These are phyloP conservation scores for Chloroclystis v-ata DNA, from an alignment of 2,888 invertebrate species.

Conservation along the genomic window DNA sequence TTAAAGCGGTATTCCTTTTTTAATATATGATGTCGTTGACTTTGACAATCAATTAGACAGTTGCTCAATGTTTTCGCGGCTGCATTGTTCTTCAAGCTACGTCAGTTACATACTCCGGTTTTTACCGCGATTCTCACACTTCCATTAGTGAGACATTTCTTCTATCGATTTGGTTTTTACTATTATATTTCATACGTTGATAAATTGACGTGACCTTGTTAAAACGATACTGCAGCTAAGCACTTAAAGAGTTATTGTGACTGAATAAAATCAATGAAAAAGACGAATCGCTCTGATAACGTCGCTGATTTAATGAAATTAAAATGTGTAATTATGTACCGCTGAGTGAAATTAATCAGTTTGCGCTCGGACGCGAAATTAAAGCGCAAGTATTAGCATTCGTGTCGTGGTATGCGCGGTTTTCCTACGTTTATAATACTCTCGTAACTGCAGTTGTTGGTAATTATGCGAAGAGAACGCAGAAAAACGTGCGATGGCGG, in stretches of 20 bases:
- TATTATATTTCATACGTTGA: too few relatives aligned
- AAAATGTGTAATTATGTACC: constrained; percentile 35
- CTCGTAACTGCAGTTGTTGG: constrained; percentile 38
- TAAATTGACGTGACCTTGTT: constrained; percentile 3
- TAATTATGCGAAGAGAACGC: constrained; percentile 50
- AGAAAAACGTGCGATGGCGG: constrained; percentile 47
- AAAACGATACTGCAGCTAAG: neutral
- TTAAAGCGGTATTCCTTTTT: constrained; percentile 29
- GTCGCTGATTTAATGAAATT: constrained; percentile 10
- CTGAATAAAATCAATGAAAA: constrained; percentile 15
- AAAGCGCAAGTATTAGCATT: constrained; percentile 36
- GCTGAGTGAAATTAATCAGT: constrained; percentile 39
- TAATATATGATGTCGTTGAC: constrained; percentile 28
- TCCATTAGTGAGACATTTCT: constrained; percentile 25
- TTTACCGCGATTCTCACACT: constrained; percentile 51
- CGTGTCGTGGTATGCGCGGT: constrained; percentile 19
- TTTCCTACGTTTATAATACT: constrained; percentile 33
- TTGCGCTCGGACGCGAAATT: constrained; percentile 38
- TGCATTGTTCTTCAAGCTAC: constrained; percentile 35
- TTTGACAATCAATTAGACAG: constrained; percentile 10
- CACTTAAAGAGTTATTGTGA: too few relatives aligned
- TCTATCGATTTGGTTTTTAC: constrained; percentile 22
- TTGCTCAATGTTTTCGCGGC: constrained; percentile 25
- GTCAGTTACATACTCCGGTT: constrained; percentile 37
- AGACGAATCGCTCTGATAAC: constrained; percentile 12